Base-by-base conservation (phyloP, 2,888 invertebrate species). In the Ectemnius continuus region DNA sequence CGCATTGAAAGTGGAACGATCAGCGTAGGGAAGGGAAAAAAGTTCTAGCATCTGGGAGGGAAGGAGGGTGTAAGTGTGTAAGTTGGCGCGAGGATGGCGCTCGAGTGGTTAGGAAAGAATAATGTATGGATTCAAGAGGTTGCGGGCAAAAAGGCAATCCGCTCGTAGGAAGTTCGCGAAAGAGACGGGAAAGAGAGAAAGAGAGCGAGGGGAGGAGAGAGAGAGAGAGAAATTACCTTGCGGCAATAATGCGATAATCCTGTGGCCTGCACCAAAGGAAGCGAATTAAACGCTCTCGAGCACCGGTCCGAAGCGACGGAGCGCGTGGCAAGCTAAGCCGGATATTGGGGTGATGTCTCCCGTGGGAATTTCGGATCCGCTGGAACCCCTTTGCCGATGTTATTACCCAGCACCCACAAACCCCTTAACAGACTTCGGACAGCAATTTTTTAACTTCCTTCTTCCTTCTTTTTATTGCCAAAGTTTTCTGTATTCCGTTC, bases 281-380 rank as follows among this genome's bases (percentile, higher is more conserved):
- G 76, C 75, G 73, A 80, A 82, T 82, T 82, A 82, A 82, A 81
- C 79, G 82, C 79, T 79, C 72, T 14, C 62, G 73, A 60, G 72
- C 75, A 76, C 69, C 74, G 16, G 78, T 69, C 47, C 63, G 65
- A 57, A 68, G 60, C 70, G 58, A 58, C 73, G 70, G 72, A 80
- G 71, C 80, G 71, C 80, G 70, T 72, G 80, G 65, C 71, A 70
- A 70, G 78, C 63, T 70, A 67, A 60, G 64, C 60, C 77, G 82
- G 82, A 82, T 82, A 83, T 82, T 79, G 82, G 77, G 81, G 80
- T 75, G 71, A 36, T 58, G 75, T 75, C 82, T 64, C 70, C 14
- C 16, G 52, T 47, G 82, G 56, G 82, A 81, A 75, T 77, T 75
- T 74, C 71, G 59, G 61, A 71, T 66, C 81, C 61, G 60, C 45